Conservation (phyloP, 2,113 vertebrate species). For the Myotis yumanensis region DNA sequence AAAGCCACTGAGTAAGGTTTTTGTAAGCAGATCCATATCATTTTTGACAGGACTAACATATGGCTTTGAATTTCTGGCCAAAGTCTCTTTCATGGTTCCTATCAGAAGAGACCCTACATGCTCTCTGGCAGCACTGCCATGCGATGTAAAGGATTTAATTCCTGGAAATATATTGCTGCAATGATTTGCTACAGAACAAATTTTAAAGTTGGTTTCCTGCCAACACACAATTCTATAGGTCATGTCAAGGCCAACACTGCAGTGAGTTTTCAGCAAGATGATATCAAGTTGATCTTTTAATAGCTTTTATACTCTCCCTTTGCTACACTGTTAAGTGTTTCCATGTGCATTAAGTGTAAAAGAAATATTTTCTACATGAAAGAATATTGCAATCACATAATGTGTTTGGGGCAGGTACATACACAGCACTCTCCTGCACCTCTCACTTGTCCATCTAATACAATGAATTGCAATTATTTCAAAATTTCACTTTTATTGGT, state of each 20-base stretch:
- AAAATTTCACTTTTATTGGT: conserved; percentile 28
- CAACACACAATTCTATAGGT: conserved; percentile 78
- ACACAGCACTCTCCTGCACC: background rate
- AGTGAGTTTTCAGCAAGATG: conserved; percentile 69
- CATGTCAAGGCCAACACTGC: conserved; percentile 73
- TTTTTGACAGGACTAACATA: conserved; percentile 79
- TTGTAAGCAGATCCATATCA: conserved; percentile 78
- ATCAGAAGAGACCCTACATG: conserved; percentile 65
- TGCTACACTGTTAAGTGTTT: conserved; percentile 21
- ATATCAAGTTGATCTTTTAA: conserved; percentile 69
- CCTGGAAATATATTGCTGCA: conserved; percentile 69
- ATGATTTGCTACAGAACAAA: conserved; percentile 74
- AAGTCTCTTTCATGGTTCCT: conserved; percentile 59
- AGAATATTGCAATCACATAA: background rate
- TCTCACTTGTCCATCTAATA: background rate
- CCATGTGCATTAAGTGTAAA: background rate
- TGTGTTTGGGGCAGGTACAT: background rate
- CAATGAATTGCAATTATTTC: background rate
- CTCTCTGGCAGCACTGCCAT: conserved; percentile 62
- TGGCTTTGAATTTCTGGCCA: conserved; percentile 77
- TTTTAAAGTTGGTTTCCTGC: conserved; percentile 79
- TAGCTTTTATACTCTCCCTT: conserved; percentile 53
- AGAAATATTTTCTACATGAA: conserved; percentile 43
- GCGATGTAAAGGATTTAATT: conserved; percentile 75
- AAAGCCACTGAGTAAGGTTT: conserved; percentile 70